Percentiles rank a stretch among this genome's conserved stretches.
phyloP scores from a whole-genome alignment of 2,113 vertebrate genomes.

The Bostrychus sinensis region DNA sequence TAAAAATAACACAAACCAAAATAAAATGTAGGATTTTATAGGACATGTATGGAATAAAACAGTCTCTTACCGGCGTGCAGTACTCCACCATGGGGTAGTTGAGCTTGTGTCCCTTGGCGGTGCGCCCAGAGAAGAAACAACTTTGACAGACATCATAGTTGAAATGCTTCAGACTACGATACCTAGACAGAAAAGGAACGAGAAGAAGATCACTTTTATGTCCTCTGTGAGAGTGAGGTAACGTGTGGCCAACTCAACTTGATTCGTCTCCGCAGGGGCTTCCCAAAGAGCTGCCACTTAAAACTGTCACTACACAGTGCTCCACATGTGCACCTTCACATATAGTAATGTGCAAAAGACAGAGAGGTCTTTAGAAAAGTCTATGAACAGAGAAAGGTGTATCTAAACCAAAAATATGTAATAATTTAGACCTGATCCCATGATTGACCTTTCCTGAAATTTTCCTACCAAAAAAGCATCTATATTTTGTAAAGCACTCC shows the following conservation, averaged over 20 bases:
- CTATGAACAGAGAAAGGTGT: too few species aligned
- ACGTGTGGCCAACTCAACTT: not conserved
- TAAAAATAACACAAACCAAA: too few species aligned
- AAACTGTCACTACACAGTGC: slow-evolving; percentile 8
- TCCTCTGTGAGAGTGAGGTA: slow-evolving; percentile 1
- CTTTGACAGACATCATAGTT: slow-evolving; percentile 99
- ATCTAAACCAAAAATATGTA: not conserved
- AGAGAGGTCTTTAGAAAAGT: too few species aligned
- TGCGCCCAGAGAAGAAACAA: slow-evolving; percentile 98
- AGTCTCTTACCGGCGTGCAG: slow-evolving; percentile 87
- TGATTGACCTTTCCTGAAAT: too few species aligned
- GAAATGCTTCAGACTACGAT: slow-evolving; percentile 98
- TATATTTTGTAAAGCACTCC: too few species aligned
- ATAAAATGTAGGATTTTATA: not conserved
- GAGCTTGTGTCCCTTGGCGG: slow-evolving; percentile 96
- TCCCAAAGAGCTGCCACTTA: slow-evolving; percentile 20
- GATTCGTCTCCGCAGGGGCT: slow-evolving; percentile 3
- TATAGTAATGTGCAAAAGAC: not conserved
- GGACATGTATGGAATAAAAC: too few species aligned
- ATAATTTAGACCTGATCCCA: not conserved
- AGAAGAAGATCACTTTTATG: slow-evolving; percentile 19
- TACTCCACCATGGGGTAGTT: slow-evolving; percentile 99
- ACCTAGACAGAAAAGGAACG: slow-evolving; percentile 77
- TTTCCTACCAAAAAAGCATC: too few species aligned
- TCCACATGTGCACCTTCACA: not conserved